Evolutionary conservation across 2,113 vertebrate genomes (phyloP), one percentile per base, ranked within the genome.

Genomic region (Calcarius ornatus): DNA sequence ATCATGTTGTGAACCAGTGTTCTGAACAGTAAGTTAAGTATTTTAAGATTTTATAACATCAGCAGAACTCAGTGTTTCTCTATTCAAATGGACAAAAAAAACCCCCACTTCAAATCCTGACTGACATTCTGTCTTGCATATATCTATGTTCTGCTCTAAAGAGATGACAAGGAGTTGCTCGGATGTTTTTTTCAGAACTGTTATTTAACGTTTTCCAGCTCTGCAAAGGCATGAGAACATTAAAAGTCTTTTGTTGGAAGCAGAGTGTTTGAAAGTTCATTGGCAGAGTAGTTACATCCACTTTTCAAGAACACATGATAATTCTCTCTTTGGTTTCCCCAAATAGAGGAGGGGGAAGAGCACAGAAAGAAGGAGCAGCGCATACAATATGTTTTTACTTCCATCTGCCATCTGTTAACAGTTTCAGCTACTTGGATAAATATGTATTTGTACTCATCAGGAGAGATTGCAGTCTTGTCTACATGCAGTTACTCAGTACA

Each of bases 391-490:
- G 85, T 31, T 92, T 96, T 86, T 73, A 85, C 82, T 95, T 96
- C 87, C 76, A 96, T 94, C 88, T 86, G 71, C 92, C 92, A 90
- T 92, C 96, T 92, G 90, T 75, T 95, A 94, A 86, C 92, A 86
- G 85, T 51, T 97, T 96, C 82, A 86, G 68, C 81, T 82, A 70
- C 93, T 94, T 65, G 42, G 50, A 95, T 93, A 95, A 94, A 95
- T 82, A 90, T 51, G 64, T 77, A 78, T 82, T 85, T 88, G 63
- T 77, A 86, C 47, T 87, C 86, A 81, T 85, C 47, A 63, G 71
- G 35, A 90, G 70, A 86, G 71, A 91, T 37, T 92, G 65, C 38
- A 73, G 28, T 47, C 79, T 93, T 66, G 63, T 65, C 85, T 95
- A 88, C 25, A 60, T 30, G 57, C 35, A 89, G 90, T 83, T 92